Evolutionary conservation across 2,797 vertebrate species (phyloP).

Genomic region (Gobio occitaniae): DNA sequence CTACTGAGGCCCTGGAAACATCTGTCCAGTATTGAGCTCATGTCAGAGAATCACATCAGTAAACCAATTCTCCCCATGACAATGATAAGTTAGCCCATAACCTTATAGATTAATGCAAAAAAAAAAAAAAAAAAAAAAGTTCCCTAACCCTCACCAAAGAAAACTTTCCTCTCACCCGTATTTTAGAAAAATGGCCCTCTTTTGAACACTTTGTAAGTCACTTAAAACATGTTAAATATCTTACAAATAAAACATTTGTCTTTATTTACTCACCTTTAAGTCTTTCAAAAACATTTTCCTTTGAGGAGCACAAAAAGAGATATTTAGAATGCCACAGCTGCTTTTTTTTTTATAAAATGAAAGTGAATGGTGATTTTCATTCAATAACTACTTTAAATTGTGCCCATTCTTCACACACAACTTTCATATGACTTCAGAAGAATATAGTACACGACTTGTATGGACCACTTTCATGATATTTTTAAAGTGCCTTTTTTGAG

Average conservation of each 20-base stretch:
- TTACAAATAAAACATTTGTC: neutral
- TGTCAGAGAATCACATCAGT: conserved; percentile 2
- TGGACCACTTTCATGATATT: neutral
- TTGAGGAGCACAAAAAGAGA: neutral
- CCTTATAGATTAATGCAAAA: neutral
- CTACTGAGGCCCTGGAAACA: conserved; percentile 37
- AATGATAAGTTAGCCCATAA: neutral
- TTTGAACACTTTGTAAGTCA: conserved; percentile 32
- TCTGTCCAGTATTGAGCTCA: conserved; percentile 37
- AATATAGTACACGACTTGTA: neutral
- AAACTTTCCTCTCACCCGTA: neutral
- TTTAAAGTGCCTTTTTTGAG: neutral
- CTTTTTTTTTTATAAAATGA: neutral
- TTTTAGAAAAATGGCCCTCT: neutral
- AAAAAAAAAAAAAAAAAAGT: neutral
- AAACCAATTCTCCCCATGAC: neutral
- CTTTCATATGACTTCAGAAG: neutral
- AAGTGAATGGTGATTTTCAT: neutral
- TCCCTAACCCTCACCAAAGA: neutral
- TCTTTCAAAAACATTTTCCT: neutral
- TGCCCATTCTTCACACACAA: neutral
- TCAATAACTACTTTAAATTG: neutral
- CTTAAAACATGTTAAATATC: conserved; percentile 3
- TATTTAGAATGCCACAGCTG: neutral
- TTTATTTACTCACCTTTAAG: neutral